phyloP scores from a whole-genome alignment of 2,113 vertebrate species.

The Meles meles region DNA sequence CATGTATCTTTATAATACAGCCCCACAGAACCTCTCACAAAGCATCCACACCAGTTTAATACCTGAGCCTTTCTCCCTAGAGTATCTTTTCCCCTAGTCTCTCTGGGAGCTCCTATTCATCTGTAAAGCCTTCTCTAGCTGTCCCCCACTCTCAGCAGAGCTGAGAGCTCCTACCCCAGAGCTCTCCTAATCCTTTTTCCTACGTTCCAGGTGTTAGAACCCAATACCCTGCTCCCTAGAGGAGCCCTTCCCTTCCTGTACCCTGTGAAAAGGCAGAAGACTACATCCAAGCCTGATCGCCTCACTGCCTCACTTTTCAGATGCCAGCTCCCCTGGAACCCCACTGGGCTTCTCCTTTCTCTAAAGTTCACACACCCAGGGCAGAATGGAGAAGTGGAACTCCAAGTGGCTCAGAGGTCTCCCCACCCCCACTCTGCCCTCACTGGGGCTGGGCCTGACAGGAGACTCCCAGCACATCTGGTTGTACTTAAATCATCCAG shows the following conservation, averaged over 20 bases:
- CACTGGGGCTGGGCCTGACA: constrained; percentile 19
- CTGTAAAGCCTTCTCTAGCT: not conserved
- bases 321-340: not conserved
- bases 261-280: not conserved
- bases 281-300: not conserved
- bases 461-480: constrained; percentile 70
- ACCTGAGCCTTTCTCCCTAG: not conserved
- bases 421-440: constrained; percentile 41
- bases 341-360: not conserved
- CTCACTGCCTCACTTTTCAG: not conserved
- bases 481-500: constrained; percentile 67
- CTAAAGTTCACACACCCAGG: not conserved
- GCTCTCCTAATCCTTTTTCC: not conserved
- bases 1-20: not conserved
- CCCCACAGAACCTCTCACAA: not conserved
- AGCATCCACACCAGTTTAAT: not conserved
- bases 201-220: not conserved
- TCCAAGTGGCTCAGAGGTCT: constrained; percentile 2
- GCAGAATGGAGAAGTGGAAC: constrained; percentile 24
- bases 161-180: not conserved
- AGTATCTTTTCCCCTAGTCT: not conserved
- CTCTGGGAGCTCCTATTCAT: not conserved
- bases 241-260: not conserved
- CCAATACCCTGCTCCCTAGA: not conserved
- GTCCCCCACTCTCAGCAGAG: not conserved